phyloP scores from a whole-genome alignment of 2,797 vertebrate genomes.

The Chaetophractus vellerosus region DNA sequence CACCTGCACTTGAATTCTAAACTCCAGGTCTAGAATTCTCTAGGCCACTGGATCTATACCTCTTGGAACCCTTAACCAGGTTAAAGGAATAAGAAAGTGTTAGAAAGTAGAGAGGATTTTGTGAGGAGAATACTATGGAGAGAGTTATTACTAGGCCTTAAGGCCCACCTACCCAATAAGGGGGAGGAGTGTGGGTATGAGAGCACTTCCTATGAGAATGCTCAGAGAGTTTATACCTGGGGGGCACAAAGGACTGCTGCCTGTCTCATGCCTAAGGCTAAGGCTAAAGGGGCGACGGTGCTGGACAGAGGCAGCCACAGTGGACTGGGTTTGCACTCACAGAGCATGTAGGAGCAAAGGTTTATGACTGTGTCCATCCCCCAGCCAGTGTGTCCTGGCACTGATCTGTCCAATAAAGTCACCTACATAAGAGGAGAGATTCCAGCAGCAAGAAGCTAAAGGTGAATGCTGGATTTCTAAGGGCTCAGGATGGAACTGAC shows the following conservation, averaged over 20 bases:
- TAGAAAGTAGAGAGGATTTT: neutral
- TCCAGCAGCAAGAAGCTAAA: neutral
- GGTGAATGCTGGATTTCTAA: neutral
- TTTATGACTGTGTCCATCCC: neutral
- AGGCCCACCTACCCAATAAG: neutral
- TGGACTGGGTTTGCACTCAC: neutral
- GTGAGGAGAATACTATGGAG: neutral
- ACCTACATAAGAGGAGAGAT: neutral
- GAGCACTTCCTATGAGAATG: neutral
- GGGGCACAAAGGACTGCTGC: neutral
- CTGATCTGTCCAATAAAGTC: neutral
- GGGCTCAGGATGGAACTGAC: neutral
- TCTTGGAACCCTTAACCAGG: neutral
- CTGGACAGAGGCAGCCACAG: neutral
- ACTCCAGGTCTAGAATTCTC: neutral
- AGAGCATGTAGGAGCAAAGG: neutral
- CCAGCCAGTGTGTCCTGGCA: neutral
- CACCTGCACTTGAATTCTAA: neutral
- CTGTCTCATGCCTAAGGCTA: neutral
- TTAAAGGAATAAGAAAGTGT: neutral
- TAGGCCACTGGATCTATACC: neutral
- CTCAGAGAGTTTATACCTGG: neutral
- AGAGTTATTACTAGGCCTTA: neutral
- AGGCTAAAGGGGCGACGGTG: neutral
- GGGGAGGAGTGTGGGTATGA: neutral